Evolutionary conservation across 2,888 invertebrate genomes (phyloP), one percentile per base, ranked within the genome.

Genomic region (Panopea generosa): DNA sequence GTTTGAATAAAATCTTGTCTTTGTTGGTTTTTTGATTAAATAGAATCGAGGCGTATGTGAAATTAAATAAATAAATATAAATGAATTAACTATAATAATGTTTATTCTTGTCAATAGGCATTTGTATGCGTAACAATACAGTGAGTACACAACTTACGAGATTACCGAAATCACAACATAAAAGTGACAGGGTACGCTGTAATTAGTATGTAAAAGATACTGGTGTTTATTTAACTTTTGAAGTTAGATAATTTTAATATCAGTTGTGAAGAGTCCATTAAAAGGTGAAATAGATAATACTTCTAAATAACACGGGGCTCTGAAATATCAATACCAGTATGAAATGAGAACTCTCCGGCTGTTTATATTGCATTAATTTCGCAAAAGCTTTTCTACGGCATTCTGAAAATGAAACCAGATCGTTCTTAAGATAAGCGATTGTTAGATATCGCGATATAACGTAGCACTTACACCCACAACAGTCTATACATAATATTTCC

Each of bases 231-330:
- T 73, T 68, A 73, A 73, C 73, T 73, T 53, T 73, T 72, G 62
- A 62, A 68, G 57, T 62, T 56, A 73, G 73, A 73, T 73, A 73
- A 73, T 67, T 73, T 73, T 61, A 73, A 73, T 73, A 67, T 67
- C 52, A 22, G 38, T 16, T 27, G 40, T 33, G 47, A 24, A 40
- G 33, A 73, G 67, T 68, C 73, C 73, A 73, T 73, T 73, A 73
- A n/a, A 73, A 45, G 66, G 67, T 26, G 67, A 67, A 67, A 62
- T 53, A 63, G 73, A 67, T 73, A 73, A 67, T 68, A 68, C 29
- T 50, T 52, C 3, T 20, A 33, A 45, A 66, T 60, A 72, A 57
- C 52, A 47, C 50, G 29, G 61, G 73, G 67, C 53, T 67, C 49
- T 55, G 27, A 29, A 22, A 24, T 67, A 67, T 68, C 73, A 62